Percentiles rank a stretch among this genome's conserved stretches.
These are phyloP conservation scores for Enteromius unitaeniatus DNA, from an alignment of 2,797 vertebrate genomes.

Conservation along the genomic window DNA sequence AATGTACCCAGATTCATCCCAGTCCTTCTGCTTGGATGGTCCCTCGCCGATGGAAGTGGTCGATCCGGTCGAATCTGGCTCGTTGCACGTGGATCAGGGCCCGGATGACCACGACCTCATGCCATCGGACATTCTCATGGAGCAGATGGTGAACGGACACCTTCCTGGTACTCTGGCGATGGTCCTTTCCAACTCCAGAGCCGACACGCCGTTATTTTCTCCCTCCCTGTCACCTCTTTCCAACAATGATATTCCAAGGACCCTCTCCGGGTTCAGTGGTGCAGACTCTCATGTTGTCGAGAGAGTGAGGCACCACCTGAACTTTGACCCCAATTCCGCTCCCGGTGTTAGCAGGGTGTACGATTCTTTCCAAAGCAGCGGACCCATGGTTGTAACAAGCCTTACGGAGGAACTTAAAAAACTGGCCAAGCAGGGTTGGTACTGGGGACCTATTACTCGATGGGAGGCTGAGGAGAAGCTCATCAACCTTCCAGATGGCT, in stretches of 20 bases:
- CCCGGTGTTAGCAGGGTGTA: conserved; percentile 95
- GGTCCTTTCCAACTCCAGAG: conserved; percentile 88
- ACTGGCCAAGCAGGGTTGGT: conserved; percentile 97
- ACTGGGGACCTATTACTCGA: conserved; percentile 98
- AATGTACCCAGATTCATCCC: conserved; percentile 94
- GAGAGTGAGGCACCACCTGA: conserved; percentile 93
- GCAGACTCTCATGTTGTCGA: conserved; percentile 88
- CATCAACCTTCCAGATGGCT: conserved; percentile 91
- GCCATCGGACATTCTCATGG: conserved; percentile 90
- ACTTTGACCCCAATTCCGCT: conserved; percentile 94
- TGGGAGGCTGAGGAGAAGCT: conserved; percentile 99
- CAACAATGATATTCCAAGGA: conserved; percentile 87
- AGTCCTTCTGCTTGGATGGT: conserved; percentile 89
- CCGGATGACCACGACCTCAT: conserved; percentile 85
- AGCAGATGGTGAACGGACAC: conserved; percentile 86
- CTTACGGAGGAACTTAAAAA: conserved; percentile 98
- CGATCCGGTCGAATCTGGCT: conserved; percentile 79
- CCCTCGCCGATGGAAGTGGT: conserved; percentile 96
- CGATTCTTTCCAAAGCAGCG: conserved; percentile 93
- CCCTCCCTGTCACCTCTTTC: conserved; percentile 91
- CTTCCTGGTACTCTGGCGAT: conserved; percentile 87
- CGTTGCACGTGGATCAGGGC: conserved; percentile 84
- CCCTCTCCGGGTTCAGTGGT: conserved; percentile 85
- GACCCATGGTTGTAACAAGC: conserved; percentile 95
- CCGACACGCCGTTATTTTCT: conserved; percentile 87